Evolutionary conservation across 2,113 vertebrate genomes (phyloP).

Genomic region (Ailuropoda melanoleuca): DNA sequence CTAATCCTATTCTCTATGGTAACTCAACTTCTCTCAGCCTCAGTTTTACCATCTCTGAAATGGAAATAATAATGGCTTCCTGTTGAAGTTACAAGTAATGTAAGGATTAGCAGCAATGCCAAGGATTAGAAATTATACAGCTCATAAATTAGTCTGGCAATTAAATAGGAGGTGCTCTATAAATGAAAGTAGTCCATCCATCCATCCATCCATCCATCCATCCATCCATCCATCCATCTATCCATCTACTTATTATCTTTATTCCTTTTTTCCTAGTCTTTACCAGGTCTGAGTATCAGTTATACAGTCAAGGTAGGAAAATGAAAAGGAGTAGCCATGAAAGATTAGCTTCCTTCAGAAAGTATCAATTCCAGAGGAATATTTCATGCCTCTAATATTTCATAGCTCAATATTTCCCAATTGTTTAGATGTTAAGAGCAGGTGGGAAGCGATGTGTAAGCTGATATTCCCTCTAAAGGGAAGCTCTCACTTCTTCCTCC

Average conservation of each 20-base stretch:
- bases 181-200: background rate
- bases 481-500: background rate
- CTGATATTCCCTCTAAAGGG: background rate
- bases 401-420: background rate
- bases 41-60: slow-evolving; percentile 10
- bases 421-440: background rate
- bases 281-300: background rate
- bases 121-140: background rate
- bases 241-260: background rate
- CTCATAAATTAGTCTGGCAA: background rate
- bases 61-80: background rate
- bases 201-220: background rate
- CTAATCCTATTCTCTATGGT: background rate
- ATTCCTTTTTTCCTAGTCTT: background rate
- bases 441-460: background rate
- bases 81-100: background rate
- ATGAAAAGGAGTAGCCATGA: background rate
- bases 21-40: background rate
- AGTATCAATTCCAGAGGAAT: background rate
- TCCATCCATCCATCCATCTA: background rate
- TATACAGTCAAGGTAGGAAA: background rate
- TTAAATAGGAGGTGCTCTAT: background rate
- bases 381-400: background rate
- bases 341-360: background rate
- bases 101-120: background rate